Percentiles rank a stretch among this genome's conserved stretches.
These are phyloP conservation scores for Heliocidaris erythrogramma DNA, from an alignment of 35 echinoderm and acorn worm genomes.

Conservation along the genomic window DNA sequence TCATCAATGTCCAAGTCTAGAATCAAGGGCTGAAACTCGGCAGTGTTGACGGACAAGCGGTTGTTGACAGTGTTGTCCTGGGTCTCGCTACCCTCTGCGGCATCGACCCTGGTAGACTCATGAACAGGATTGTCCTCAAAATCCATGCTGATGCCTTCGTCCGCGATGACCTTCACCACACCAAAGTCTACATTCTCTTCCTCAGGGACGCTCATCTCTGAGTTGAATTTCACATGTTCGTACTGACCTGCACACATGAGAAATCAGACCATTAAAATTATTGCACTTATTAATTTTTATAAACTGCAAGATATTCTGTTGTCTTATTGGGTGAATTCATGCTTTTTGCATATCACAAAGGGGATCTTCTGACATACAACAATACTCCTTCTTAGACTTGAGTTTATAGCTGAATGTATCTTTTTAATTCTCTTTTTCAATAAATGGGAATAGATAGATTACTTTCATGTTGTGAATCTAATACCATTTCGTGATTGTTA, in stretches of 20 bases:
- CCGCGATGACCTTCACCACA: conserved; percentile 10
- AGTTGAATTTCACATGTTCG: conserved; percentile 19
- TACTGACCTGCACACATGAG: conserved; percentile 52
- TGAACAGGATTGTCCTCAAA: conserved; percentile 58
- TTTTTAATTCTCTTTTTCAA: too few relatives aligned
- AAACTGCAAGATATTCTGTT: background rate
- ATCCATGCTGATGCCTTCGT: conserved; percentile 68
- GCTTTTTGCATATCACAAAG: background rate
- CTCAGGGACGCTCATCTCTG: conserved; percentile 4
- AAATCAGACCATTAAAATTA: background rate
- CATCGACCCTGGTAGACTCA: conserved; percentile 56
- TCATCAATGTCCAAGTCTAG: conserved; percentile 42
- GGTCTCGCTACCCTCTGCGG: conserved; percentile 22
- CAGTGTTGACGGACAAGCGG: conserved; percentile 7
- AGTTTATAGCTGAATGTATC: too few relatives aligned
- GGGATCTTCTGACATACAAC: background rate
- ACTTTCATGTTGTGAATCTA: too few relatives aligned
- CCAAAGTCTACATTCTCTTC: conserved; percentile 34
- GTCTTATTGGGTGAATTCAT: background rate
- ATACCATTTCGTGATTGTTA: too few relatives aligned
- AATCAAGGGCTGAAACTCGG: conserved; percentile 42
- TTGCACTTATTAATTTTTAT: background rate
- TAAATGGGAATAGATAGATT: too few relatives aligned
- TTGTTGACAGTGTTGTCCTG: conserved; percentile 44
- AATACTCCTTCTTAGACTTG: too few relatives aligned